phyloP scores from a whole-genome alignment of 2,888 invertebrate genomes.

The Drosophila multiciliata region DNA sequence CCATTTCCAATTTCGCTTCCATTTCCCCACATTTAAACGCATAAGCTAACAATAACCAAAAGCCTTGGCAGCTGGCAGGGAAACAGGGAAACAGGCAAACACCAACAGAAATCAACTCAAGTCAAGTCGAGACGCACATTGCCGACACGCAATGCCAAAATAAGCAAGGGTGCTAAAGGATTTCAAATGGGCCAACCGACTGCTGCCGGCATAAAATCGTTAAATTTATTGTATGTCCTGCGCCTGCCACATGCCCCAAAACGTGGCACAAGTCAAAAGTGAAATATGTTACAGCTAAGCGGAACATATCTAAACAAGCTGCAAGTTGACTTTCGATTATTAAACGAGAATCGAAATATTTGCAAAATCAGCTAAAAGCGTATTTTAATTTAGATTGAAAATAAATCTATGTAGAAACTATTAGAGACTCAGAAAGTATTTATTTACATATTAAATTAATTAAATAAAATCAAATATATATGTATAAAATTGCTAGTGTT shows the following conservation, averaged over 20 bases:
- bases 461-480: neutral
- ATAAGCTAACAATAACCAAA: constrained; percentile 52
- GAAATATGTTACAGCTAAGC: constrained; percentile 50
- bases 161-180: constrained; percentile 62
- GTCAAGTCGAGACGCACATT: constrained; percentile 46
- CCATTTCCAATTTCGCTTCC: constrained; percentile 14
- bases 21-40: constrained; percentile 6
- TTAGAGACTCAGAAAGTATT: neutral
- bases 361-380: neutral
- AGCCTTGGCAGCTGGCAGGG: constrained; percentile 53
- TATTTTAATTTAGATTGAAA: neutral
- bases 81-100: constrained; percentile 3
- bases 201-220: constrained; percentile 72
- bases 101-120: constrained; percentile 13
- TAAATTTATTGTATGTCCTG: constrained; percentile 63
- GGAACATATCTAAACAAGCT: neutral
- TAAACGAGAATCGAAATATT: neutral
- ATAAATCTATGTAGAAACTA: neutral
- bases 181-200: constrained; percentile 54
- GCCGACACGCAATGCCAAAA: constrained; percentile 60
- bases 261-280: constrained; percentile 29
- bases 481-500: neutral
- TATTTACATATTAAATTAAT: neutral
- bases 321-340: constrained; percentile 4
- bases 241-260: constrained; percentile 13